These are phyloP conservation scores for Rhynchonycteris naso DNA, from an alignment of 2,797 vertebrate genomes.

Conservation along the genomic window DNA sequence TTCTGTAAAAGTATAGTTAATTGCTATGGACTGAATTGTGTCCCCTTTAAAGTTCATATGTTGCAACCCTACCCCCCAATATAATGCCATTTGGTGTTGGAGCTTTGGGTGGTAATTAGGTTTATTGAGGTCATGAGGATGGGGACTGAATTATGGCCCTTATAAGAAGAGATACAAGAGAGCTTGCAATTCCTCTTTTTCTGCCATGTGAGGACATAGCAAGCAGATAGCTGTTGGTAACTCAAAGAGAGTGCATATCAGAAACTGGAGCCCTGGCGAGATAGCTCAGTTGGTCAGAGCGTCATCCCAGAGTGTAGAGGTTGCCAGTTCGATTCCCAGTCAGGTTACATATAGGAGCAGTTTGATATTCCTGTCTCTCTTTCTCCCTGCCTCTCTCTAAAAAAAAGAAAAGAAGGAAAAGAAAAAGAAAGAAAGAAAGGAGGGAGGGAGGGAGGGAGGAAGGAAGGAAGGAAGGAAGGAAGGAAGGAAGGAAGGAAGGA, in stretches of 20 bases:
- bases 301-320: no score
- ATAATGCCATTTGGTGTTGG: neutral
- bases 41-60: neutral
- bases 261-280: neutral
- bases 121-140: neutral
- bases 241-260: neutral
- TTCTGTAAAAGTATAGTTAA: neutral
- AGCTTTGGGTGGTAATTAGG: neutral
- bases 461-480: no score
- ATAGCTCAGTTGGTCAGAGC: no score
- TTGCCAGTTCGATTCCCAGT: no score
- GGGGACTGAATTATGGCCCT: neutral
- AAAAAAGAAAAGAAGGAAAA: no score
- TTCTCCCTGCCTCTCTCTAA: no score
- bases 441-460: no score
- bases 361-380: no score
- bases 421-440: no score
- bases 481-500: no score
- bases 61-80: neutral
- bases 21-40: neutral
- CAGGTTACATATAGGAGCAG: no score
- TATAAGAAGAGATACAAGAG: neutral
- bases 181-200: neutral
- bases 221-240: neutral
- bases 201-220: neutral